A percentile compares a stretch with the other conserved stretches of the same genome.
phyloP scores from a whole-genome alignment of 2,113 vertebrate genomes.

The Lophotis ruficrista region DNA sequence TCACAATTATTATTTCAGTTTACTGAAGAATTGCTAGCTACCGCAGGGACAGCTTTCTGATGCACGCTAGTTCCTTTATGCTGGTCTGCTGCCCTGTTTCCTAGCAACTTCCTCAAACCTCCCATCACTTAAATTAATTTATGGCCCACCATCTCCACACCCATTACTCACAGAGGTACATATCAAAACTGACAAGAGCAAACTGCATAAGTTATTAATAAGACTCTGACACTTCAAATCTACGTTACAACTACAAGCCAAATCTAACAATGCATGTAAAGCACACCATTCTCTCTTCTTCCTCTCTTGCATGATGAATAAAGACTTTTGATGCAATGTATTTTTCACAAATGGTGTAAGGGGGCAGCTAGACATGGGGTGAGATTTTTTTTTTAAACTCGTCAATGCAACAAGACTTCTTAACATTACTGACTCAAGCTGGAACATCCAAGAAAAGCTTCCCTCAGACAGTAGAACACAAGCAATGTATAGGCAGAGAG shows the following conservation, averaged over 20 bases:
- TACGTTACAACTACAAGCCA: not conserved
- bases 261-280: not conserved
- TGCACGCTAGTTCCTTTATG: conserved; percentile 31
- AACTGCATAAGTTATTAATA: conserved; percentile 35
- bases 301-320: not conserved
- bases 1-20: not conserved
- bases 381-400: not conserved
- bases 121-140: conserved; percentile 72
- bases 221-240: not conserved
- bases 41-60: conserved; percentile 65
- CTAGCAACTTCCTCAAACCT: conserved; percentile 82
- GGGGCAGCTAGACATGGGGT: conserved; percentile 2
- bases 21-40: conserved; percentile 23
- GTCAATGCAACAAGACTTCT: conserved; percentile 9
- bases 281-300: not conserved
- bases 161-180: conserved; percentile 58
- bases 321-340: not conserved
- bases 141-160: conserved; percentile 67
- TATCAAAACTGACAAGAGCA: conserved; percentile 49
- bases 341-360: not conserved
- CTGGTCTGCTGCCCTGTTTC: conserved; percentile 66
- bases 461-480: not conserved
- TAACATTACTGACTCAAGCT: conserved; percentile 3
- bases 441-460: not conserved
- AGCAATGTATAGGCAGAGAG: not conserved